A percentile compares a stretch with the other conserved stretches of the same genome.
Evolutionary conservation across 2,113 vertebrate genomes (phyloP).

Genomic region (Eptesicus fuscus): DNA sequence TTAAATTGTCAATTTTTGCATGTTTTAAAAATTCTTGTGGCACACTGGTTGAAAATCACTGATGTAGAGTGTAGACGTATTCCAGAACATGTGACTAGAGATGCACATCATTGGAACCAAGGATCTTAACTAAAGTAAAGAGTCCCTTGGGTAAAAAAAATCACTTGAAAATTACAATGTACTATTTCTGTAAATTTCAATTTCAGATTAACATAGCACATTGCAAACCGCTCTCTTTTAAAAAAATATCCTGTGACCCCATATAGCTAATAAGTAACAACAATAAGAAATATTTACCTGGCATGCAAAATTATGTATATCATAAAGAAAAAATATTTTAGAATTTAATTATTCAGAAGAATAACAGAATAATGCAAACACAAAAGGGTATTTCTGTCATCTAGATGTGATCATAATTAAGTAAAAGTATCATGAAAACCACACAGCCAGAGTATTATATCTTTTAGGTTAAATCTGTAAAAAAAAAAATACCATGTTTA

Average conservation of each 20-base stretch:
- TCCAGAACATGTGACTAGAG: background rate
- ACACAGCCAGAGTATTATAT: background rate
- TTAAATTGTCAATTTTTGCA: background rate
- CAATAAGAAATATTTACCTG: background rate
- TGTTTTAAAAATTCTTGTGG: background rate
- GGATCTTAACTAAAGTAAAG: background rate
- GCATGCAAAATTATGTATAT: constrained; percentile 26
- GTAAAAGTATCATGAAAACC: background rate
- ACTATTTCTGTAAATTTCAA: constrained; percentile 37
- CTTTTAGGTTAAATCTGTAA: constrained; percentile 26
- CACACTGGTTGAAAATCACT: background rate
- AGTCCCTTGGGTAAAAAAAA: constrained; percentile 29
- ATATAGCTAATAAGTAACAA: background rate
- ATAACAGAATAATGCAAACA: background rate
- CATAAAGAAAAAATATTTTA: constrained; percentile 16
- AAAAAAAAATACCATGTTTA: background rate
- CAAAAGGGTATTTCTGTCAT: constrained; percentile 30
- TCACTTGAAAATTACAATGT: constrained; percentile 44
- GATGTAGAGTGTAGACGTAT: background rate
- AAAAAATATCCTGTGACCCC: background rate
- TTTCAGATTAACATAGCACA: constrained; percentile 51
- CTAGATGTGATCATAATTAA: constrained; percentile 43
- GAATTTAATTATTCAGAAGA: constrained; percentile 30
- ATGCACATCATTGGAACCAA: background rate
- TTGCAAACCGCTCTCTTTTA: background rate